Conservation (phyloP, 2,113 vertebrate genomes). For the Genyomyrus donnyi region DNA sequence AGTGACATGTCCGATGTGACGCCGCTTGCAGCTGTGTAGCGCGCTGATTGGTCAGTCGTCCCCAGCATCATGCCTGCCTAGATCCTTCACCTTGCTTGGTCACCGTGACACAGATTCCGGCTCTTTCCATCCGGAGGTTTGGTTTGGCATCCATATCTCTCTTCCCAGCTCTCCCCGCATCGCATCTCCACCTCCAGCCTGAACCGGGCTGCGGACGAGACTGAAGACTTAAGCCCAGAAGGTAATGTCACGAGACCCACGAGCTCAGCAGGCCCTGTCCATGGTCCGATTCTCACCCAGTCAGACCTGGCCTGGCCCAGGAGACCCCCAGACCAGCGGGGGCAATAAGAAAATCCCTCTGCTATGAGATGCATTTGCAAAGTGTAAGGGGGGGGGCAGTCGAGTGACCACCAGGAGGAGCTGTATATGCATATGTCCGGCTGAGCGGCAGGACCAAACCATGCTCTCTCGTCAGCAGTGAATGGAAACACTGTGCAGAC, state of each 20-base stretch:
- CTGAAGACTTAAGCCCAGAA: slow-evolving; percentile 66
- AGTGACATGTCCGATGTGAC: too few relatives aligned
- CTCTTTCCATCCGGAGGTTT: background rate
- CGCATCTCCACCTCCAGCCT: slow-evolving; percentile 72
- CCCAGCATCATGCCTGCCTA: background rate
- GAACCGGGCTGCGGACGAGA: slow-evolving; percentile 68
- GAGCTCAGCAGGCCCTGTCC: background rate
- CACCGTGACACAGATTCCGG: background rate
- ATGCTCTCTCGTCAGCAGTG: slow-evolving; percentile 54
- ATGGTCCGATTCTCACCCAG: background rate
- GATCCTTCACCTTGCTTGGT: background rate
- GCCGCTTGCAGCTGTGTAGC: background rate
- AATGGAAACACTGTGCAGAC: slow-evolving; percentile 81
- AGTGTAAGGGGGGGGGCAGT: background rate
- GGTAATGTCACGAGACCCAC: slow-evolving; percentile 48
- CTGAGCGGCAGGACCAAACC: background rate
- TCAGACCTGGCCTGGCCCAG: background rate
- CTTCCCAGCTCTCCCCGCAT: slow-evolving; percentile 63
- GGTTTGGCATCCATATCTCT: background rate
- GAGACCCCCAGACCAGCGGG: background rate
- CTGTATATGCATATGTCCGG: background rate
- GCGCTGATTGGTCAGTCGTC: background rate
- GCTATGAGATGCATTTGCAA: background rate
- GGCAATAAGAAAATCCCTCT: background rate
- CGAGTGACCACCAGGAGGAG: background rate